Evolutionary conservation across 2,888 invertebrate species (phyloP).

Genomic region (Byasa hedistus): DNA sequence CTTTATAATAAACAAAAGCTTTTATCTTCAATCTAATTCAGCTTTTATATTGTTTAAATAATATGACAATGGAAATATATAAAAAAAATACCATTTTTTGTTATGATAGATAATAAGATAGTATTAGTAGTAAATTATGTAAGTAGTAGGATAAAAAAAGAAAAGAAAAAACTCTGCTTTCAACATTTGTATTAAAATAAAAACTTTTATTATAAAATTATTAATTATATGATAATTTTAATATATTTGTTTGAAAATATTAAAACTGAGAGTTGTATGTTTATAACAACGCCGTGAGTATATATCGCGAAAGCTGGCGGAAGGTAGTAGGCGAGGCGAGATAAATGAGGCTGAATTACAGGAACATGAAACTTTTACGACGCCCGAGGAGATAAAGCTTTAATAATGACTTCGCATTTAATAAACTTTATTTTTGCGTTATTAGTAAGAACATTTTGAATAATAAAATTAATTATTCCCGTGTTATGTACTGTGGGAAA

Average conservation of each 20-base stretch:
- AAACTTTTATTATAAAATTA: too few species aligned
- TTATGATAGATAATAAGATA: too few species aligned
- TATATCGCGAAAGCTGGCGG: constrained; percentile 21
- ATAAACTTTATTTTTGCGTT: constrained; percentile 18
- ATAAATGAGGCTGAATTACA: constrained; percentile 29
- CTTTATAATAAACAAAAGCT: not conserved
- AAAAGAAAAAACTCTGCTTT: too few species aligned
- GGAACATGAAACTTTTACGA: constrained; percentile 31
- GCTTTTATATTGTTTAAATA: too few species aligned
- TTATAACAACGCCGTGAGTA: constrained; percentile 15
- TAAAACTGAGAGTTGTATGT: not conserved
- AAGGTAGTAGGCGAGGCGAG: constrained; percentile 27
- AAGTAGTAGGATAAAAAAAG: too few species aligned
- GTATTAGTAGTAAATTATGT: too few species aligned
- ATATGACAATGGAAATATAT: too few species aligned
- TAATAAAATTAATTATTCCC: not conserved
- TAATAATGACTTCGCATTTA: constrained; percentile 29
- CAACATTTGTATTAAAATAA: too few species aligned
- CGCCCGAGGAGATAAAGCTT: constrained; percentile 27
- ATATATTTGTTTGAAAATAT: too few species aligned
- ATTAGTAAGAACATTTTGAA: not conserved
- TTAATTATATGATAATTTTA: too few species aligned
- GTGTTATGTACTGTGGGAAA: not conserved
- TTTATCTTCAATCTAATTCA: not conserved
- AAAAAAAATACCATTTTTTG: not conserved